phyloP scores from a whole-genome alignment of 2,888 invertebrate species.

The Hyposoter dolosus region DNA sequence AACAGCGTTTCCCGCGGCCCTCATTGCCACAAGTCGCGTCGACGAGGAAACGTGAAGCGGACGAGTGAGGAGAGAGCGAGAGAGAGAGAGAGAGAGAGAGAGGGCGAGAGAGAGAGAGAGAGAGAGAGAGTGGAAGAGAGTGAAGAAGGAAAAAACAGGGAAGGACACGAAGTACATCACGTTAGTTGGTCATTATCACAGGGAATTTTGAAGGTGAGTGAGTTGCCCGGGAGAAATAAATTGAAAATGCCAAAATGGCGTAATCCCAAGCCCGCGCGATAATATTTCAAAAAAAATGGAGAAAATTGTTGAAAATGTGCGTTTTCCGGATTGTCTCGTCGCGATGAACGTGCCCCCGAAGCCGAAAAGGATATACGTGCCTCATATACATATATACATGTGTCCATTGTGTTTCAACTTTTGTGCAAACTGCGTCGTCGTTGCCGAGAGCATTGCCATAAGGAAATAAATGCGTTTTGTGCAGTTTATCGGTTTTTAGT shows the following conservation, averaged over 20 bases:
- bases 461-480: constrained; percentile 13
- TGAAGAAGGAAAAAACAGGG: constrained; percentile 30
- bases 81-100: constrained; percentile 48
- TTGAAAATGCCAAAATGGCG: neutral
- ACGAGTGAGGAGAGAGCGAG: constrained; percentile 56
- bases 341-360: constrained; percentile 52
- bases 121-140: constrained; percentile 63
- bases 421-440: constrained; percentile 25
- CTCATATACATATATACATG: constrained; percentile 14
- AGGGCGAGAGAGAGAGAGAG: constrained; percentile 40
- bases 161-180: constrained; percentile 54
- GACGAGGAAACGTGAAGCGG: constrained; percentile 68
- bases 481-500: constrained; percentile 13
- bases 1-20: constrained; percentile 78
- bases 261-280: neutral
- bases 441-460: constrained; percentile 22
- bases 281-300: neutral
- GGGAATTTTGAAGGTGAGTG: constrained; percentile 51
- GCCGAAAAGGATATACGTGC: constrained; percentile 45
- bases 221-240: neutral
- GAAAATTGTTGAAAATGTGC: constrained; percentile 12
- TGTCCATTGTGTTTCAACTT: constrained; percentile 18
- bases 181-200: constrained; percentile 43
- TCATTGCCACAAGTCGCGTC: constrained; percentile 78
- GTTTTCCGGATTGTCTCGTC: constrained; percentile 29